Conservation (phyloP, 2,888 invertebrate genomes). For the Noctua janthina region DNA sequence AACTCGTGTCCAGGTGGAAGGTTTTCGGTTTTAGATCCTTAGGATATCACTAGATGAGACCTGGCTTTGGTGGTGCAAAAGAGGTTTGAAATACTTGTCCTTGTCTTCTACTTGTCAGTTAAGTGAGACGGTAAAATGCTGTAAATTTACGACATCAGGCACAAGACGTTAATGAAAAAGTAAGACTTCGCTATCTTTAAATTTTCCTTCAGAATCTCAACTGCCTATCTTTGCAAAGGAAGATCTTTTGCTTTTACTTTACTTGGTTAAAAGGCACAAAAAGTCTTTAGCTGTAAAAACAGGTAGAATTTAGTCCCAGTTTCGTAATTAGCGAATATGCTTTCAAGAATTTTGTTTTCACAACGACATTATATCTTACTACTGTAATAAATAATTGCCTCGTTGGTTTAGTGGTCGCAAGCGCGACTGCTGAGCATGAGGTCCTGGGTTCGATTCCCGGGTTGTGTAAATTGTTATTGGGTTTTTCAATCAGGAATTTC, state of each 20-base stretch:
- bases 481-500: no score
- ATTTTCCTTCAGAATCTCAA: constrained; percentile 14
- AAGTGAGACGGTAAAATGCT: neutral
- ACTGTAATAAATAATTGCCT: neutral
- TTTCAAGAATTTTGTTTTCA: neutral
- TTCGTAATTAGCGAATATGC: neutral
- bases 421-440: no score
- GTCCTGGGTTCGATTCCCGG: no score
- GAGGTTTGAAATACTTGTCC: neutral
- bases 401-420: no score
- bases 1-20: no score
- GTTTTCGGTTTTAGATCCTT: no score
- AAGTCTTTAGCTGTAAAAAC: constrained; percentile 6
- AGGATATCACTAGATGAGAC: neutral
- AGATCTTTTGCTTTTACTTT: constrained; percentile 11
- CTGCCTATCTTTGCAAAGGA: constrained; percentile 17
- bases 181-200: constrained; percentile 6
- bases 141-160: neutral
- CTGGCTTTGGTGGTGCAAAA: neutral
- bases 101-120: neutral
- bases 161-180: constrained; percentile 16
- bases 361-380: neutral
- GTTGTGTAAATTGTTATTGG: no score
- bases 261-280: constrained; percentile 16
- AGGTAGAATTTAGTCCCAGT: neutral